Percentiles rank a stretch among this genome's conserved stretches.
phyloP scores from a whole-genome alignment of 2,113 vertebrate species.

The Lagopus muta region DNA sequence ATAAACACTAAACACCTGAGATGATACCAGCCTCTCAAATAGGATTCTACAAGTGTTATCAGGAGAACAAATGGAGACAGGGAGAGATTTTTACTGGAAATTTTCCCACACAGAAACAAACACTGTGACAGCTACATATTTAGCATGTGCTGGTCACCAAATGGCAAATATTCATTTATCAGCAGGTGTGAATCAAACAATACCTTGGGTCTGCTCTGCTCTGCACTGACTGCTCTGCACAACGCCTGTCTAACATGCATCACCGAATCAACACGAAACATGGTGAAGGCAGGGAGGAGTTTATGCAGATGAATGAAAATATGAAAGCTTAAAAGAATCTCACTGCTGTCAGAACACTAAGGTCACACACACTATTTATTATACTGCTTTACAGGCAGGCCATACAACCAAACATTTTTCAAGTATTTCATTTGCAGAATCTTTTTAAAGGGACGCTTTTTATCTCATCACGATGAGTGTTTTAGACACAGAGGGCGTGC shows the following conservation, averaged over 20 bases:
- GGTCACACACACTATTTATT: neutral
- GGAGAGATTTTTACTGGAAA: neutral
- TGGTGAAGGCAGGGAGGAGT: neutral
- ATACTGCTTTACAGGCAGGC: neutral
- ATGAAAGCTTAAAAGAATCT: neutral
- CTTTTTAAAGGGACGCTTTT: neutral
- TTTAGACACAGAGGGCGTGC: neutral
- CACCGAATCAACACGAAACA: slow-evolving; percentile 40
- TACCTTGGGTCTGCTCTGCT: neutral
- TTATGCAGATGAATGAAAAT: slow-evolving; percentile 34
- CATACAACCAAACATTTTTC: neutral
- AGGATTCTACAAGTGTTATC: neutral
- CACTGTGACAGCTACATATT: neutral
- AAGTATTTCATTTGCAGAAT: neutral
- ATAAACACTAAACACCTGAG: neutral
- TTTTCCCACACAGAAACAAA: neutral
- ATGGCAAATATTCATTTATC: slow-evolving; percentile 44
- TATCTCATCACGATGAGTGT: neutral
- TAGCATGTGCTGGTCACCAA: slow-evolving; percentile 26
- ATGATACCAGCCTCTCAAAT: rapidly evolving
- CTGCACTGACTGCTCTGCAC: slow-evolving; percentile 21
- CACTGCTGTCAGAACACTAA: neutral
- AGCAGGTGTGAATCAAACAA: slow-evolving; percentile 3
- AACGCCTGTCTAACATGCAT: slow-evolving; percentile 22
- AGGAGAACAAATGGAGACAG: neutral